phyloP scores from a whole-genome alignment of 2,113 vertebrate species.

The Rhodinocichla rosea region DNA sequence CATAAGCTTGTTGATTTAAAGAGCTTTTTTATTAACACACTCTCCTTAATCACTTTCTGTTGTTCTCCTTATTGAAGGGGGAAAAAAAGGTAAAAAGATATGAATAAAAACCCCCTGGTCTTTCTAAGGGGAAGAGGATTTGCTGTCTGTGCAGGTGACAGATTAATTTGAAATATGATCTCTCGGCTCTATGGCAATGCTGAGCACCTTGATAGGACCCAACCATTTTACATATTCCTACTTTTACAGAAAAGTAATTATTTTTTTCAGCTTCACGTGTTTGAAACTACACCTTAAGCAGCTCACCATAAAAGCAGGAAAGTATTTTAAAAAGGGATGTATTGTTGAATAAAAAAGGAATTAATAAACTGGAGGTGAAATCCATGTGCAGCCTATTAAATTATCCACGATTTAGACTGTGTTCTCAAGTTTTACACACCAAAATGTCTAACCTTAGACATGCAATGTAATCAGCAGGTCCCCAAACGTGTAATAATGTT shows the following conservation, averaged over 20 bases:
- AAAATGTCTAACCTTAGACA: conserved; percentile 62
- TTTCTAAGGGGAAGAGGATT: neutral
- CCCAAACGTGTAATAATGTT: conserved; percentile 58
- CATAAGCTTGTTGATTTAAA: conserved; percentile 56
- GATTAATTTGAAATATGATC: neutral
- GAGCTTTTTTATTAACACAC: conserved; percentile 27
- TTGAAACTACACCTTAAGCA: conserved; percentile 32
- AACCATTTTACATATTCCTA: neutral
- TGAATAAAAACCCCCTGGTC: neutral
- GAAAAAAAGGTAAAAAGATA: neutral
- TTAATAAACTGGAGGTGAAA: conserved; percentile 35
- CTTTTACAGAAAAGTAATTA: neutral
- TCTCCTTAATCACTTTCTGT: conserved; percentile 43
- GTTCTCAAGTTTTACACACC: conserved; percentile 57
- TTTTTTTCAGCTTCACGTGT: neutral
- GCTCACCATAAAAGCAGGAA: neutral
- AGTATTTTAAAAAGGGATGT: neutral
- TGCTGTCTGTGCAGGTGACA: neutral
- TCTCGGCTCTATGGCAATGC: neutral
- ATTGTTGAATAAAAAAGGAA: conserved; percentile 34
- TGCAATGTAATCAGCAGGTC: conserved; percentile 64
- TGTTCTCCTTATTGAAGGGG: neutral
- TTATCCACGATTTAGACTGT: conserved; percentile 19
- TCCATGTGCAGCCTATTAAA: conserved; percentile 61
- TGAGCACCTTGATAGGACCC: neutral